These are phyloP conservation scores for Streptopelia turtur DNA, from an alignment of 2,797 vertebrate species.

Conservation along the genomic window DNA sequence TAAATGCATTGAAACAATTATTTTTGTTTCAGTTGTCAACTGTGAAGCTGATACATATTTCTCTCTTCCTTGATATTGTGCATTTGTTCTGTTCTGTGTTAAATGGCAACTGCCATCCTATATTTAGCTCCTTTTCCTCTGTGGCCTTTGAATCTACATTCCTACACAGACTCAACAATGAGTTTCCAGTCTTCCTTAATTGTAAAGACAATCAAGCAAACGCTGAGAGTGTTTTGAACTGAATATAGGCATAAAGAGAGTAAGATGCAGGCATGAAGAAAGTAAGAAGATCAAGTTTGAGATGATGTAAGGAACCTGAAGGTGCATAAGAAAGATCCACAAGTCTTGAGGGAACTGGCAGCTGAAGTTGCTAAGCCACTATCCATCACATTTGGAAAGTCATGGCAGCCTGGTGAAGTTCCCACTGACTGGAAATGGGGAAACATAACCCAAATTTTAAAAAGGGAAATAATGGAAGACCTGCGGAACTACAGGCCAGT, in stretches of 20 bases:
- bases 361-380: too few species aligned
- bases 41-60: background rate
- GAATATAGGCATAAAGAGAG: background rate
- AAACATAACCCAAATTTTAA: too few species aligned
- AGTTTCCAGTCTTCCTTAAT: background rate
- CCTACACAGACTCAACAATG: background rate
- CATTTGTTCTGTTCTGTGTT: conserved; percentile 2
- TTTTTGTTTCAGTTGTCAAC: conserved; percentile 34
- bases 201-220: background rate
- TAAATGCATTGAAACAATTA: conserved; percentile 36
- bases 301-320: too few species aligned
- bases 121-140: background rate
- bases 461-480: too few species aligned
- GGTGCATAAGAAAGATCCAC: too few species aligned
- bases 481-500: too few species aligned
- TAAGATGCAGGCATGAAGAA: background rate
- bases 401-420: too few species aligned
- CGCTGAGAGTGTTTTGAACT: background rate
- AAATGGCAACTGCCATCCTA: conserved; percentile 1
- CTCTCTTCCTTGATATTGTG: background rate
- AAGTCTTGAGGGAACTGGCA: too few species aligned
- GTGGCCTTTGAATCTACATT: background rate
- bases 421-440: too few species aligned
- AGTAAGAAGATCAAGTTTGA: background rate
- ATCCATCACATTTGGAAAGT: too few species aligned